Conservation (phyloP, 64 coral and sea anemone species). For the Porites lutea region DNA sequence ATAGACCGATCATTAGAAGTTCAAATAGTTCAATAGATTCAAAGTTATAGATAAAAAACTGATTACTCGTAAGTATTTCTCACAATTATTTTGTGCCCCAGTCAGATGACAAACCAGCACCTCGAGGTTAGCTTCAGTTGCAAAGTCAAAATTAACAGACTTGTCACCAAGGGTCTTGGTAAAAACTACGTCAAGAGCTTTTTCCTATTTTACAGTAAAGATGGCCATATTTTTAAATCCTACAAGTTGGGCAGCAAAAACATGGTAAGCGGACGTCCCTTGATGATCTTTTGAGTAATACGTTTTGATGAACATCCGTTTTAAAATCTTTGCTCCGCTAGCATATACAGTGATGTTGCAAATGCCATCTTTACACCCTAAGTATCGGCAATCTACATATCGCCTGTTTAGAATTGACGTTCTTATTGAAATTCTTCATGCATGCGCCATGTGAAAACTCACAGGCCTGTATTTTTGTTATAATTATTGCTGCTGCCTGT, state of each 20-base stretch:
- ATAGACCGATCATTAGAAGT: too few relatives aligned
- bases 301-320: too few relatives aligned
- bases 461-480: background rate
- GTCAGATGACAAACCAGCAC: slow-evolving; percentile 44
- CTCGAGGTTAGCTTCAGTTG: slow-evolving; percentile 64
- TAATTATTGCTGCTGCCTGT: background rate
- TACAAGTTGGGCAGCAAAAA: slow-evolving; percentile 48
- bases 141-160: slow-evolving; percentile 49
- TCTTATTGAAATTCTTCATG: too few relatives aligned
- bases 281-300: background rate
- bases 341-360: too few relatives aligned
- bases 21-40: too few relatives aligned
- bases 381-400: too few relatives aligned
- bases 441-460: background rate
- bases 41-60: too few relatives aligned
- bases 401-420: too few relatives aligned
- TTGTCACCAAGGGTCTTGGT: slow-evolving; percentile 41
- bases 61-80: too few relatives aligned
- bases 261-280: slow-evolving; percentile 27
- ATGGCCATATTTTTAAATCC: slow-evolving; percentile 60
- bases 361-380: too few relatives aligned
- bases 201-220: slow-evolving; percentile 62
- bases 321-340: too few relatives aligned
- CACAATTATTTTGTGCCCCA: background rate
- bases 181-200: slow-evolving; percentile 28